These are phyloP conservation scores for Garra rufa DNA, from an alignment of 2,113 vertebrate genomes.

Conservation along the genomic window DNA sequence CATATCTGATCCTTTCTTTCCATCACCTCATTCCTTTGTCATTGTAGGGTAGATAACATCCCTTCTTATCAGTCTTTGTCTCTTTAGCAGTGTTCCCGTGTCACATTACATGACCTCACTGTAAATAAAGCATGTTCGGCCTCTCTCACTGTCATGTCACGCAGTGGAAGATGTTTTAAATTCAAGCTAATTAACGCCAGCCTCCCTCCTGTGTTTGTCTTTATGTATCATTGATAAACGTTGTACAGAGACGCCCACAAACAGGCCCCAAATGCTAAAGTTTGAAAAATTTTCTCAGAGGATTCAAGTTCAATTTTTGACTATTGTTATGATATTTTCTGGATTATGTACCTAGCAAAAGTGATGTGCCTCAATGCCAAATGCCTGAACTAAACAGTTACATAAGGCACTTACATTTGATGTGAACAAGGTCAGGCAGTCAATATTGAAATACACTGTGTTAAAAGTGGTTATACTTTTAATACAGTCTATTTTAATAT, in stretches of 20 bases:
- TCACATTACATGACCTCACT: slow-evolving; percentile 27
- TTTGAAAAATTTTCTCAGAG: not conserved
- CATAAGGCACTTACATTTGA: not conserved
- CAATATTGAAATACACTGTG: not conserved
- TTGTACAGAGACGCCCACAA: not conserved
- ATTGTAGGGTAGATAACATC: slow-evolving; percentile 3
- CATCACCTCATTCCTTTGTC: not conserved
- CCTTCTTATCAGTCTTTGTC: not conserved
- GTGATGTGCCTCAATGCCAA: not conserved
- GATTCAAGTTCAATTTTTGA: not conserved
- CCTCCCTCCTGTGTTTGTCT: slow-evolving; percentile 4
- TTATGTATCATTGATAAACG: not conserved
- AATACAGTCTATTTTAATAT: no score
- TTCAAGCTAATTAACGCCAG: slow-evolving; percentile 16
- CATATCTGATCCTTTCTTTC: not conserved
- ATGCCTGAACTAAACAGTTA: not conserved
- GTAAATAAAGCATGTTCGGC: slow-evolving; percentile 19
- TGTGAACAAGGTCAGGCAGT: not conserved
- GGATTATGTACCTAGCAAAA: not conserved
- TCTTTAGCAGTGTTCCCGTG: slow-evolving; percentile 25
- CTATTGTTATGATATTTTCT: not conserved
- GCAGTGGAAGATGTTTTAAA: not conserved
- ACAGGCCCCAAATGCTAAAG: not conserved
- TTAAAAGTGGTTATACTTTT: no score
- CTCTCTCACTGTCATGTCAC: slow-evolving; percentile 14